Evolutionary conservation across 2,888 invertebrate species (phyloP).

Genomic region (Diadegma fenestrale): DNA sequence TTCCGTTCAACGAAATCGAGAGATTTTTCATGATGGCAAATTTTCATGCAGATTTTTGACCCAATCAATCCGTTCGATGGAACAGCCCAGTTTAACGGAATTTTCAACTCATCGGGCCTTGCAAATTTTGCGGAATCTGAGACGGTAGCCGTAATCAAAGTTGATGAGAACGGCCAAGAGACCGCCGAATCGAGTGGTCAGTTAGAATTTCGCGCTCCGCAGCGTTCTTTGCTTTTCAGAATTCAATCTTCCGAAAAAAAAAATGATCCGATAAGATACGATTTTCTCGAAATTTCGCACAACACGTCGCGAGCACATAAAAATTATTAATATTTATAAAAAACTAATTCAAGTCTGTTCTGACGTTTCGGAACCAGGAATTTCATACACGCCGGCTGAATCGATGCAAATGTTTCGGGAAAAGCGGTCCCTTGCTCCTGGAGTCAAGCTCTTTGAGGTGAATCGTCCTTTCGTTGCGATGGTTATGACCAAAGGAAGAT

Average conservation of each 20-base stretch:
- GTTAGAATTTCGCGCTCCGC: background rate
- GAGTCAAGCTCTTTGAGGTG: background rate
- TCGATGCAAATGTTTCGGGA: background rate
- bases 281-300: background rate
- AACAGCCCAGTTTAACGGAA: background rate
- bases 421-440: background rate
- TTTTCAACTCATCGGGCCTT: background rate
- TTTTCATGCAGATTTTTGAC: background rate
- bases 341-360: background rate
- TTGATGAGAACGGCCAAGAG: background rate
- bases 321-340: background rate
- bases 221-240: background rate
- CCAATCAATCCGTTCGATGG: background rate
- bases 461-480: slow-evolving; percentile 16
- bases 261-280: background rate
- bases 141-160: background rate
- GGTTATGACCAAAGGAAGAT: background rate
- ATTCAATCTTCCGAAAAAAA: background rate
- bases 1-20: background rate
- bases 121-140: no score
- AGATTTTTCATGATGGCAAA: background rate
- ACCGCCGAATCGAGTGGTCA: background rate
- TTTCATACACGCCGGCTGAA: background rate
- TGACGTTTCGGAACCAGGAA: background rate
- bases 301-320: background rate